Base-by-base conservation (phyloP, 1,140 invertebrate genomes). In the Sminthurinus signatus region DNA sequence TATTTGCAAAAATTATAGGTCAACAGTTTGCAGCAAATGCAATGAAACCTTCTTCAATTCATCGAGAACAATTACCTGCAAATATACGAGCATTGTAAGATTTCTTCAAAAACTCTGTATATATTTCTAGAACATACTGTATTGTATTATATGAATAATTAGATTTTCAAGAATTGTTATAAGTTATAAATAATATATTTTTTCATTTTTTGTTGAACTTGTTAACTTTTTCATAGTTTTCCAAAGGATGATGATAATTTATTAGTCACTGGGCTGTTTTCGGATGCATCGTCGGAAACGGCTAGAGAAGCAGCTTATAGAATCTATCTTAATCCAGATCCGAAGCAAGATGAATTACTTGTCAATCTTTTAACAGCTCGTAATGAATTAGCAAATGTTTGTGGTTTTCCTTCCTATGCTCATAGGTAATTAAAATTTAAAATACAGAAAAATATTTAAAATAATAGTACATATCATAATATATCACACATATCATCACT, bases 231-330 rank as follows among this genome's bases (percentile, higher is more conserved):
- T 27, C 25, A 17, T 28, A 92, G 89, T 74, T 93, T 94, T 79
- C 80, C 81, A 43, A 75, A 79, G 2, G 83, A 90, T 65, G 85
- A 85, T 12, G 84, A 86, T 59, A 82, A 86, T 64, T 77, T 93
- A 44, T 75, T 87, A 19, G 83, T 96, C 17, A 84, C 83, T 63
- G 87, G 89, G 29, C 79, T 93, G 23, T 87, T 87, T 76, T 85
- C 86, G n/a, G 91, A 96, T 76, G 87, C 89, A 12, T 78, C 81
- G 2, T 86, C 89, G 76, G 84, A 86, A 46, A 67, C 84, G 42
- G 84, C 88, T n/a, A 78, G 95, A 64, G 93, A 98, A 81, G 84
- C 86, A 15, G 89, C 91, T 0, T 97, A 96, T 76, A 85, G 86
- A 71, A 80, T 93, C 55, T 98, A 86, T 78, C 79, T 96, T 25